A percentile compares a stretch with the other conserved stretches of the same genome.
Conservation (phyloP, 2,888 invertebrate genomes). For the Metalampra italica region DNA sequence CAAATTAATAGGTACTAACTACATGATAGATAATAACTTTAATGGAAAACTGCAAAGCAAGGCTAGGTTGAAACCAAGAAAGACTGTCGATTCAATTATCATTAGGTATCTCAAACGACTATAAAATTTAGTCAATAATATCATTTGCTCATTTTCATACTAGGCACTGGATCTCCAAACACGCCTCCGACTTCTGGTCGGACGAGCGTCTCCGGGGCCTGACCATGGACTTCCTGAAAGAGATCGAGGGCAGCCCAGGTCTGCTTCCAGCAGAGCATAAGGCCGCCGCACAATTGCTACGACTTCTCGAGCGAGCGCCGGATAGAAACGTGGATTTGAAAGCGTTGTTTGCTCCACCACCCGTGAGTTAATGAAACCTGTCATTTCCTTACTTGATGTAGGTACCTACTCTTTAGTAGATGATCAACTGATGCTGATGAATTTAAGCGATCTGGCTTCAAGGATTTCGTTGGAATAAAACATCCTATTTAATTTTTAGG, state of each 20-base stretch:
- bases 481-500: constrained; percentile 62
- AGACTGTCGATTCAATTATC: background rate
- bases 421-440: background rate
- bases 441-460: background rate
- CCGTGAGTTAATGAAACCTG: constrained; percentile 62
- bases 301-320: constrained; percentile 88
- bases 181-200: constrained; percentile 91
- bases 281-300: constrained; percentile 89
- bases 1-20: no score
- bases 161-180: constrained; percentile 95
- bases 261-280: constrained; percentile 93
- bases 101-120: no score
- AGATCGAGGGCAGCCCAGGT: constrained; percentile 90
- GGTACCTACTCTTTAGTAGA: no score
- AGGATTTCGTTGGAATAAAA: no score
- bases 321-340: constrained; percentile 83
- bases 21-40: no score
- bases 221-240: constrained; percentile 92
- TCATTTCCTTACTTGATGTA: no score
- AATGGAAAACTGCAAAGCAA: no score
- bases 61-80: background rate
- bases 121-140: no score
- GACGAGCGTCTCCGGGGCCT: constrained; percentile 85
- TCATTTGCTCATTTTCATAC: background rate
- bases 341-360: constrained; percentile 82